Conservation (phyloP, 1,140 invertebrate species). For the Paraescarpia echinospica region DNA sequence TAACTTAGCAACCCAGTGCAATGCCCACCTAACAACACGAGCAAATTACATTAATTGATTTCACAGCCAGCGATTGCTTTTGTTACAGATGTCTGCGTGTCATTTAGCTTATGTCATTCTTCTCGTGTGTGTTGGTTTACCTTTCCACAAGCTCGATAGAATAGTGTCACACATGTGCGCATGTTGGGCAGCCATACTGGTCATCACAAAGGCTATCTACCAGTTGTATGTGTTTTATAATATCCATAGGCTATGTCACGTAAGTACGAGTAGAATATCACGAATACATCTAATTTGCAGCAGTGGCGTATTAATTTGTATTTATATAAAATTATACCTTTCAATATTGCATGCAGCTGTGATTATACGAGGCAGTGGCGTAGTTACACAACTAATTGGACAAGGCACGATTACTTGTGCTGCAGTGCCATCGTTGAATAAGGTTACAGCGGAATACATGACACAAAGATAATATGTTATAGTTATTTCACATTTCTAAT, state of each 20-base stretch:
- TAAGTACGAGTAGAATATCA: not conserved
- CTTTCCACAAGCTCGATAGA: not conserved
- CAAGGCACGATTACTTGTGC: too few species aligned
- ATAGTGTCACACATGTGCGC: not conserved
- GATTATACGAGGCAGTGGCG: too few species aligned
- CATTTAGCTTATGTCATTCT: constrained; percentile 7
- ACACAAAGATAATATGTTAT: too few species aligned
- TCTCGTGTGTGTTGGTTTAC: not conserved
- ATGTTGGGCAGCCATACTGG: not conserved
- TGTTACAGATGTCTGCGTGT: not conserved
- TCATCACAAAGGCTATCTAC: not conserved
- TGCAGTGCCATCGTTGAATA: too few species aligned
- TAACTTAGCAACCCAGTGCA: too few species aligned
- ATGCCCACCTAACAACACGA: too few species aligned
- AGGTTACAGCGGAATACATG: too few species aligned
- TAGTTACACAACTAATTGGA: too few species aligned
- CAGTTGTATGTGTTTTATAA: not conserved
- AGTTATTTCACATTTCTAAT: too few species aligned
- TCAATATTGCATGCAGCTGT: too few species aligned
- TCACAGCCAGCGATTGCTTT: not conserved
- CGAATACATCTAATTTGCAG: not conserved
- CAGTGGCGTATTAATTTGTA: too few species aligned
- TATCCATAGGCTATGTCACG: not conserved
- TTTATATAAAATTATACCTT: too few species aligned
- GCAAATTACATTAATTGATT: not conserved